A percentile compares a stretch with the other conserved stretches of the same genome.
Conservation (phyloP, 2,888 invertebrate species). For the Aspidiotus rigidus region DNA sequence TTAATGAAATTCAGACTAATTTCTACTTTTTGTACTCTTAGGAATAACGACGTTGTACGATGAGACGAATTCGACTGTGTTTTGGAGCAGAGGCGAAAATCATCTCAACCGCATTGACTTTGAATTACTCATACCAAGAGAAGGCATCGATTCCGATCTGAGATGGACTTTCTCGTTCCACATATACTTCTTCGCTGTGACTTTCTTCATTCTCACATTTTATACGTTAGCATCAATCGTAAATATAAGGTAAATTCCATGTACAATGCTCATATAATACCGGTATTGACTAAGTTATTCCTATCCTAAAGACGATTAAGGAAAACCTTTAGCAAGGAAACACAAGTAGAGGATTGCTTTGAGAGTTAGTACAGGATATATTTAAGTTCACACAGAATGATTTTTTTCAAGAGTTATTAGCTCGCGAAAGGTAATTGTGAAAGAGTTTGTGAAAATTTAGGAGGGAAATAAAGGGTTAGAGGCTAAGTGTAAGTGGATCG, state of each 20-base stretch:
- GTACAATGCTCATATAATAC: too few relatives aligned
- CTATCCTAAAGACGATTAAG: too few relatives aligned
- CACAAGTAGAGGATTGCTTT: too few relatives aligned
- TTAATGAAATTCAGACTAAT: neutral
- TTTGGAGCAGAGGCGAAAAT: neutral
- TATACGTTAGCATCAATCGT: slow-evolving; percentile 50
- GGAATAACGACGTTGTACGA: neutral
- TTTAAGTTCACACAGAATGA: too few relatives aligned
- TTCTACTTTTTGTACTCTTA: neutral
- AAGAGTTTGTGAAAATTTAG: too few relatives aligned
- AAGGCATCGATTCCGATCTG: slow-evolving; percentile 38
- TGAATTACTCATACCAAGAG: slow-evolving; percentile 19
- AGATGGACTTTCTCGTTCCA: slow-evolving; percentile 50
- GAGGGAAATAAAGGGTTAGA: too few relatives aligned
- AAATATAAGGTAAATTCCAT: slow-evolving; percentile 46
- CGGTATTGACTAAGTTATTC: too few relatives aligned
- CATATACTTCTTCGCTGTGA: slow-evolving; percentile 49
- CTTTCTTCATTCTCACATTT: slow-evolving; percentile 50
- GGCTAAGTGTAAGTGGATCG: too few relatives aligned
- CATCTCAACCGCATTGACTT: slow-evolving; percentile 15
- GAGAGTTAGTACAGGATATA: too few relatives aligned
- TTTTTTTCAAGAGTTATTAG: too few relatives aligned
- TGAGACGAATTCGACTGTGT: neutral
- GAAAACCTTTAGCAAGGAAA: too few relatives aligned
- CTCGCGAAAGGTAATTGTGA: too few relatives aligned